Conservation (phyloP, 2,888 invertebrate genomes). For the Calameuta pallipes region DNA sequence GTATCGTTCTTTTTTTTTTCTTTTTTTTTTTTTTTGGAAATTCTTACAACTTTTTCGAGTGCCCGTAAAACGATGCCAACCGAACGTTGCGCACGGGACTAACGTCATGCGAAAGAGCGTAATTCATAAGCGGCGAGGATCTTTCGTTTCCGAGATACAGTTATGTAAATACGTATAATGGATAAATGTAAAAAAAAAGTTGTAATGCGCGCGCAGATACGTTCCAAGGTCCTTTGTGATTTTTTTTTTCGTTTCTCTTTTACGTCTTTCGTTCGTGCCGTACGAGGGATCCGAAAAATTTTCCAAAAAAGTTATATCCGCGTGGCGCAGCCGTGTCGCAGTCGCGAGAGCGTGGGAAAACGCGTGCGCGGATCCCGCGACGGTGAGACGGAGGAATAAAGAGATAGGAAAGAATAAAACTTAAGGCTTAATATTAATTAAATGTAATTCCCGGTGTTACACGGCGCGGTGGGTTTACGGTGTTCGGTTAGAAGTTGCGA, state of each 20-base stretch:
- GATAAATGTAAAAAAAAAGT: background rate
- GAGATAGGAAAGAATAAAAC: background rate
- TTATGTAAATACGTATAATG: background rate
- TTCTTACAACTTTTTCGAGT: background rate
- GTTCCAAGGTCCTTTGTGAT: background rate
- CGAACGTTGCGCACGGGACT: background rate
- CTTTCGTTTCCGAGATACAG: background rate
- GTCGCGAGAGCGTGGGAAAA: too few species aligned
- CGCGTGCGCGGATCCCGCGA: background rate
- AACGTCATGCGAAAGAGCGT: background rate
- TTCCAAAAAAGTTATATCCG: background rate
- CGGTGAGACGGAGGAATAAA: background rate
- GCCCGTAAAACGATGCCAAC: background rate
- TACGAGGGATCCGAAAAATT: background rate
- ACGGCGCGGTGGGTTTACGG: background rate
- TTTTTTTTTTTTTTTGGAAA: background rate
- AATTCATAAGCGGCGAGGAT: background rate
- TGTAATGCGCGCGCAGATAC: background rate
- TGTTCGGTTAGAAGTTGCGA: background rate
- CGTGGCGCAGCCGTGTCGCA: too few species aligned
- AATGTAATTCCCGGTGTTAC: background rate
- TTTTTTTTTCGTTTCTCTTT: background rate
- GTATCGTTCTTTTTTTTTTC: too few species aligned
- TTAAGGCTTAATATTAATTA: background rate
- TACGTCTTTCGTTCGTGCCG: background rate